Conservation (phyloP, 2,113 vertebrate genomes). For the Oryzias curvinotus region DNA sequence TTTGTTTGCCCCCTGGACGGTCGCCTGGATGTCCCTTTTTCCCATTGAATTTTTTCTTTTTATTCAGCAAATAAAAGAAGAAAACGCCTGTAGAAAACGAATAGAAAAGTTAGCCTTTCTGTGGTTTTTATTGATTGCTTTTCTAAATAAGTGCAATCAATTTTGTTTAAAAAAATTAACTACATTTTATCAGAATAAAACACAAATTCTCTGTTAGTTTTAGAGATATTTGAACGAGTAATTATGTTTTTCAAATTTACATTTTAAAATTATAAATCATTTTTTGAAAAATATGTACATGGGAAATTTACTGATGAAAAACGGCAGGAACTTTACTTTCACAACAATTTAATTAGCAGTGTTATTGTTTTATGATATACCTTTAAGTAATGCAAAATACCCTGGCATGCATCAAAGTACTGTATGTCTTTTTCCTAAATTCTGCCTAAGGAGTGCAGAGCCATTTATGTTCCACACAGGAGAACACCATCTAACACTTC, state of each 20-base stretch:
- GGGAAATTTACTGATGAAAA: no score
- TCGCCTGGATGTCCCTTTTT: background rate
- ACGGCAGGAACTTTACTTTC: conserved; percentile 1
- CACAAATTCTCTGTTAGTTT: no score
- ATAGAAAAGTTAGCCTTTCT: no score
- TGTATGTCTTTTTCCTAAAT: conserved; percentile 19
- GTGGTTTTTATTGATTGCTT: no score
- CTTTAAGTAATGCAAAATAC: conserved; percentile 5
- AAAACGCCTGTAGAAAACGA: background rate
- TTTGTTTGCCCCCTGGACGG: background rate
- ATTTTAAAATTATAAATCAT: no score
- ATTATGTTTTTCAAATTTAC: no score
- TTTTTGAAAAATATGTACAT: no score
- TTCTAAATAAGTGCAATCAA: no score
- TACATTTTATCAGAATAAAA: no score
- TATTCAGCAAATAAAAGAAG: background rate
- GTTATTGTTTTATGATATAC: conserved; percentile 11
- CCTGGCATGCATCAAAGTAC: conserved; percentile 21
- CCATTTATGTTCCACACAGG: conserved; percentile 32
- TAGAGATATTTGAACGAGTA: no score
- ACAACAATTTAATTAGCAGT: background rate
- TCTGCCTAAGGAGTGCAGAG: conserved; percentile 20
- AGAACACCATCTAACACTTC: conserved; percentile 40
- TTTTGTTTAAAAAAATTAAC: no score
- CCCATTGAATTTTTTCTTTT: background rate